Percentiles rank a stretch among this genome's conserved stretches.
phyloP scores from a whole-genome alignment of 1,140 invertebrate species.

The Aethina tumida region DNA sequence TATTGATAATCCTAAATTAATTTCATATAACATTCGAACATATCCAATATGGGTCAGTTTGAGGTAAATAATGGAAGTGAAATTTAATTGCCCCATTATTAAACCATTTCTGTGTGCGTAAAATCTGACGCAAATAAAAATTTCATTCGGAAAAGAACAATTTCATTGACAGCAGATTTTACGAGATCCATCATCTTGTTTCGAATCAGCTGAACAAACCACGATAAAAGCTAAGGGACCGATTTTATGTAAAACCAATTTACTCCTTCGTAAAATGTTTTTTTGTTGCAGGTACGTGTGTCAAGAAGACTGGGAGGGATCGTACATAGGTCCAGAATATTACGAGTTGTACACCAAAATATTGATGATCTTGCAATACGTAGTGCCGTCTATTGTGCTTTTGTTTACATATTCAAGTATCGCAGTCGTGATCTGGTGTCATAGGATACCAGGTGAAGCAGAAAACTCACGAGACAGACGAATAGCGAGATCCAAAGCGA shows the following conservation, averaged over 20 bases:
- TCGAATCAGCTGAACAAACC: no score
- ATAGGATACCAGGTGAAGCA: slow-evolving; percentile 74
- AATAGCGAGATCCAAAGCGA: slow-evolving; percentile 78
- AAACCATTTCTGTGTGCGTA: no score
- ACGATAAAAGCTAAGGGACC: no score
- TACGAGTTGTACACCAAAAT: slow-evolving; percentile 54
- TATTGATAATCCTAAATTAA: no score
- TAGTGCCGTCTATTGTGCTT: slow-evolving; percentile 72
- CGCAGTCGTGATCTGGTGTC: slow-evolving; percentile 80
- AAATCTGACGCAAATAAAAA: no score
- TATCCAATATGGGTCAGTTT: no score
- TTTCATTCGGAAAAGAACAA: no score
- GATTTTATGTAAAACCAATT: slow-evolving; percentile 2
- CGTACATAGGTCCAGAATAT: slow-evolving; percentile 26
- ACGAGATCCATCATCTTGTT: no score
- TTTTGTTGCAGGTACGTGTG: slow-evolving; percentile 56
- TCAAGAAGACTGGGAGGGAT: slow-evolving; percentile 56
- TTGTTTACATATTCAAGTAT: slow-evolving; percentile 82
- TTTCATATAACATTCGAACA: no score
- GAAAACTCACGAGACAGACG: slow-evolving; percentile 68
- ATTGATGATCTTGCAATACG: slow-evolving; percentile 75
- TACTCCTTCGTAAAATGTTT: slow-evolving; percentile 8
- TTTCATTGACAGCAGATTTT: no score
- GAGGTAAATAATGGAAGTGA: no score
- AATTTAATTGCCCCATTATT: no score